Evolutionary conservation across 2,797 vertebrate species (phyloP).

Genomic region (Gambusia yucatana): DNA sequence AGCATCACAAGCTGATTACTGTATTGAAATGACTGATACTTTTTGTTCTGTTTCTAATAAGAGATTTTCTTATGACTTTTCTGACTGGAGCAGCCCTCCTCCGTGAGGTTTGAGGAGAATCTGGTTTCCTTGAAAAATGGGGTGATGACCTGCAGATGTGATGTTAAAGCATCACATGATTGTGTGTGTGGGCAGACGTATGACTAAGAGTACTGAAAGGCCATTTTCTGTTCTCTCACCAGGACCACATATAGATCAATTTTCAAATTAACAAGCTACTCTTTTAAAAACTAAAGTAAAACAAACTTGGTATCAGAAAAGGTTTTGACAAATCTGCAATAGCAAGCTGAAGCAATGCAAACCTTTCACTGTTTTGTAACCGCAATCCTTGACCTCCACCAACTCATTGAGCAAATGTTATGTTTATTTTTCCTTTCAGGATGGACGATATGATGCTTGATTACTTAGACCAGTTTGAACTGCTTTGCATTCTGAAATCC

Average conservation of each 20-base stretch:
- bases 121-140: slow-evolving; percentile 40
- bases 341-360: background rate
- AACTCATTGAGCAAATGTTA: background rate
- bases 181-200: slow-evolving; percentile 28
- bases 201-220: slow-evolving; percentile 29
- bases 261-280: background rate
- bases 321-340: background rate
- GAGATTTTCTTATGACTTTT: slow-evolving; percentile 2
- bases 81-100: slow-evolving; percentile 21
- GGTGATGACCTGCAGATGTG: slow-evolving; percentile 37
- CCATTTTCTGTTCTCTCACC: background rate
- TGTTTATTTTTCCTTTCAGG: background rate
- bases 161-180: slow-evolving; percentile 44
- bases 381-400: background rate
- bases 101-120: slow-evolving; percentile 42
- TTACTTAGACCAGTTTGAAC: background rate
- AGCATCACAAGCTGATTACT: slow-evolving; percentile 32
- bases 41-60: slow-evolving; percentile 16
- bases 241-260: background rate
- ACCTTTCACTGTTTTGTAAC: background rate
- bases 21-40: slow-evolving; percentile 12
- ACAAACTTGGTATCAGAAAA: background rate
- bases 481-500: slow-evolving; percentile 1
- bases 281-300: background rate
- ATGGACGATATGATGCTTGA: background rate